phyloP scores from a whole-genome alignment of 2,888 invertebrate species.

The Ophion ventricosus region DNA sequence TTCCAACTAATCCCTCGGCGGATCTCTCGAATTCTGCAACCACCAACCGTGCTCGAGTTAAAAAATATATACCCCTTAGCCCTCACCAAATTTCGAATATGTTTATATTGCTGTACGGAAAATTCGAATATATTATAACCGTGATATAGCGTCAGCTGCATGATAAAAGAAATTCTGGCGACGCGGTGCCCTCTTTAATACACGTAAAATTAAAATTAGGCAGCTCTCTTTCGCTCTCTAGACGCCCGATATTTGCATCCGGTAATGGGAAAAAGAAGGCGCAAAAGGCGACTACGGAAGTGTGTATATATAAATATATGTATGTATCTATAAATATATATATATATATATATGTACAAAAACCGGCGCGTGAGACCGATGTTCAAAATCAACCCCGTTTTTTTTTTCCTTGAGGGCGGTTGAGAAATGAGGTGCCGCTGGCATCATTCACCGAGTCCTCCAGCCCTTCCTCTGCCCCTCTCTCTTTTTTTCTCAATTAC shows the following conservation, averaged over 20 bases:
- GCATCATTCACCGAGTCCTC: slow-evolving; percentile 49
- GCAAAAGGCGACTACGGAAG: slow-evolving; percentile 64
- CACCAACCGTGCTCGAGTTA: slow-evolving; percentile 44
- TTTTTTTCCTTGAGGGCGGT: slow-evolving; percentile 49
- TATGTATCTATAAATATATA: slow-evolving; percentile 7
- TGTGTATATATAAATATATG: slow-evolving; percentile 17
- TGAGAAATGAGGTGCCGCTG: slow-evolving; percentile 58
- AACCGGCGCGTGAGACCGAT: background rate
- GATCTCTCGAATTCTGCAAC: slow-evolving; percentile 60
- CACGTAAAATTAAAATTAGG: slow-evolving; percentile 85
- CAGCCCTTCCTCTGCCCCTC: background rate
- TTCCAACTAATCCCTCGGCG: slow-evolving; percentile 79
- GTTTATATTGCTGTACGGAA: slow-evolving; percentile 42
- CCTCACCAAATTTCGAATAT: slow-evolving; percentile 30
- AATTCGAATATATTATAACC: slow-evolving; percentile 43
- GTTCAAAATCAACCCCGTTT: slow-evolving; percentile 26
- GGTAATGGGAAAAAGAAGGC: slow-evolving; percentile 85
- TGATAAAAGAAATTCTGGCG: slow-evolving; percentile 74
- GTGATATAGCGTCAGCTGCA: slow-evolving; percentile 84
- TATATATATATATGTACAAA: background rate
- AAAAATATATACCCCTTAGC: slow-evolving; percentile 42
- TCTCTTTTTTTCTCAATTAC: slow-evolving; percentile 58
- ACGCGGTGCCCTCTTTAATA: slow-evolving; percentile 84
- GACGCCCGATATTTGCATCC: slow-evolving; percentile 84
- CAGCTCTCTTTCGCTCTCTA: slow-evolving; percentile 72